Percentiles rank a stretch among this genome's conserved stretches.
Evolutionary conservation across 2,113 vertebrate genomes (phyloP).

Genomic region (Porphyrio hochstetteri): DNA sequence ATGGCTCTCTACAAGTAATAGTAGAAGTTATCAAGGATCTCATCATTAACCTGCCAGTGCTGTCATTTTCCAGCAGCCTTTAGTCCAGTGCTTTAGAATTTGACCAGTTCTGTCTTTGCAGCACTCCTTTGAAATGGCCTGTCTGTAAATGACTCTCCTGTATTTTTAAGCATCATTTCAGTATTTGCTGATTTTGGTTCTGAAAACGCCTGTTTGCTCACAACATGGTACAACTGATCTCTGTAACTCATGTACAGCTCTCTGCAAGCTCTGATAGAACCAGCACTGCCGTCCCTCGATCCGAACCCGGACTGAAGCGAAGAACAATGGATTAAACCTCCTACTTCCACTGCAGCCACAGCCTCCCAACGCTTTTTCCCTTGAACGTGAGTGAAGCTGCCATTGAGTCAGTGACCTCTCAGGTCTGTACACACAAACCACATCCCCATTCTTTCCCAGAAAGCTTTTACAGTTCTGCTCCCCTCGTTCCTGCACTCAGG

Average conservation of each 20-base stretch:
- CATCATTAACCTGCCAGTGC: background rate
- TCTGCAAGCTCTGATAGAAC: background rate
- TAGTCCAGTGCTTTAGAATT: background rate
- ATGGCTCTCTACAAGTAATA: background rate
- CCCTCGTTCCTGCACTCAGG: no score
- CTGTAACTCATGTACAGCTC: background rate
- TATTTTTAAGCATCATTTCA: background rate
- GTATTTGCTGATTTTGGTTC: background rate
- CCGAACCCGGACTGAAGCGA: background rate
- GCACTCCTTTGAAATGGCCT: background rate
- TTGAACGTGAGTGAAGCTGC: background rate
- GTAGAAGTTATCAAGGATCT: background rate
- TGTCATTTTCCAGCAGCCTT: background rate
- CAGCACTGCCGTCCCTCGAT: background rate
- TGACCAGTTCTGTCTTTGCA: background rate
- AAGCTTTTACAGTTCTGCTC: background rate
- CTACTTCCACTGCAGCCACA: background rate
- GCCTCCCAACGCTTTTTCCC: background rate
- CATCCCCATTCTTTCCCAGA: background rate
- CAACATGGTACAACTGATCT: accelerated
- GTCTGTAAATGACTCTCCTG: background rate
- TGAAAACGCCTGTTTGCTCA: background rate
- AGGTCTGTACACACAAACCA: background rate
- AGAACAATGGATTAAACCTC: background rate
- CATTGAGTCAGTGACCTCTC: background rate